Base-by-base conservation (phyloP, 2,113 vertebrate genomes). In the Gila orcuttii region DNA sequence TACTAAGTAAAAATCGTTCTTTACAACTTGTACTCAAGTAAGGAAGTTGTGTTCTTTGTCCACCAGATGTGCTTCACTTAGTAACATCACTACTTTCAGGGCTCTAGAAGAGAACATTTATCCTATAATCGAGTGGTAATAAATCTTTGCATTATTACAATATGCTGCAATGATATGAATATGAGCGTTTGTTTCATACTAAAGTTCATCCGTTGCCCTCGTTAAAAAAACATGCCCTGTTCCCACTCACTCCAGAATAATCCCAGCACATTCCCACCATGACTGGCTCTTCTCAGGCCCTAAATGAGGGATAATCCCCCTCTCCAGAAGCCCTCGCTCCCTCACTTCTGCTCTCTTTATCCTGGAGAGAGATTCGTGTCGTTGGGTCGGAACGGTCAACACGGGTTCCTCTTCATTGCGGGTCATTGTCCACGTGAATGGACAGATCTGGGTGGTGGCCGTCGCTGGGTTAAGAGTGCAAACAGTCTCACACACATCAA, bases 311-410 rank as follows among this genome's bases (percentile, higher is more conserved):
- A 81, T 94, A 93, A 94, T 91, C 80, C 90, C 90, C 90, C 86
- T 82, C 88, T 87, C 80, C 80, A 84, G 79, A 62, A 42, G 55
- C 55, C 82, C 62, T 81, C 79, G 83, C 62, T 64, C 88, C 50
- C 75, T 81, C 76, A 71, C 36, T 68, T 69, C 88, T 88, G 80
- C 25, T 68, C 64, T 82, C 66, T 81, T 77, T 76, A 81, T 69
- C 92, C 95, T 93, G 91, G 91, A 90, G 84, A 90, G 90, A 90
- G 47, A 87, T 93, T 92, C 92, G 23, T 93, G 52, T 83, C 89
- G 90, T 89, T 91, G 92, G 92, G 90, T 93, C 39, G 95, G 95
- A 97, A 97, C 95, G 94, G 96, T 96, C 96, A 96, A 95, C 94
- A 96, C 92, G 87, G 91, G 96, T 97, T 94, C 94, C 97, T 95